phyloP scores from a whole-genome alignment of 1,140 invertebrate species.

The Dolichoris vasculosae region DNA sequence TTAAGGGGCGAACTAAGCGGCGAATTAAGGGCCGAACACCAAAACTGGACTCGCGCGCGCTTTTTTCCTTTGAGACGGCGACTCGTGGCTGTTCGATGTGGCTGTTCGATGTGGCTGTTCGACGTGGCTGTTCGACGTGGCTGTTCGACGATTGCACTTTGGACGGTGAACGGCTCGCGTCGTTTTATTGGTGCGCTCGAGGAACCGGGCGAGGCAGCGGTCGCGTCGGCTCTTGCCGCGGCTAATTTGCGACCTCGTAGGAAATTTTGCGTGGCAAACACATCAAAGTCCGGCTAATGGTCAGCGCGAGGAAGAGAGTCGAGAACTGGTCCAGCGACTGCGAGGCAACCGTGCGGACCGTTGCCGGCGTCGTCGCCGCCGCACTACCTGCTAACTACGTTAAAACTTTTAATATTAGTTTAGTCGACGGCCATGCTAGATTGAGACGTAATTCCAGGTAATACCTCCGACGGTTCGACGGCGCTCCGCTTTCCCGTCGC shows the following conservation, averaged over 20 bases:
- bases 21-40: too few species aligned
- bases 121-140: too few species aligned
- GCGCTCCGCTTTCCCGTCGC: neutral
- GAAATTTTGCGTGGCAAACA: constrained; percentile 72
- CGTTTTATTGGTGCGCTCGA: neutral
- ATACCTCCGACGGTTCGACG: constrained; percentile 70
- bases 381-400: constrained; percentile 69
- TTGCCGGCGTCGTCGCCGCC: constrained; percentile 45
- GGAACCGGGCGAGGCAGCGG: neutral
- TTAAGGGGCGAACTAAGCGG: too few species aligned
- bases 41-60: neutral
- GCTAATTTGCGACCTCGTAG: constrained; percentile 72
- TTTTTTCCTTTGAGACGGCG: constrained; percentile 23
- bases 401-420: constrained; percentile 77
- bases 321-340: constrained; percentile 66
- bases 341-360: constrained; percentile 70
- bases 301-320: constrained; percentile 67
- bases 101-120: too few species aligned
- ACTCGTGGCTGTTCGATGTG: too few species aligned
- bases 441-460: constrained; percentile 76
- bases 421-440: constrained; percentile 76
- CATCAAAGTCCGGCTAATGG: constrained; percentile 73
- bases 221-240: constrained; percentile 41
- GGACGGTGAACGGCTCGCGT: neutral
- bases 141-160: neutral